These are phyloP conservation scores for Polyodon spathula DNA, from an alignment of 2,113 vertebrate species.

Conservation along the genomic window DNA sequence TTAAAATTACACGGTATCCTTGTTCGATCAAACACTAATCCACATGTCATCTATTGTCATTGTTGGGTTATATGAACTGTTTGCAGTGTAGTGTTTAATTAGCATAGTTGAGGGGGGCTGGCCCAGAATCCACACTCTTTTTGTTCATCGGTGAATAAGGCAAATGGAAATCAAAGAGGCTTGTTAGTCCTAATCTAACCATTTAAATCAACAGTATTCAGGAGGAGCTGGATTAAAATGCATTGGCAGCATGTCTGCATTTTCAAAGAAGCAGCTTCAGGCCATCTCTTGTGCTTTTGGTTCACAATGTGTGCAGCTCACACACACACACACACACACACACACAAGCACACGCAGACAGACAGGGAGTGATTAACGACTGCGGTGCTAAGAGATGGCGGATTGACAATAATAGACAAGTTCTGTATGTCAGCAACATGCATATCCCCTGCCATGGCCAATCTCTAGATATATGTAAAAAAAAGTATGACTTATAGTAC, in stretches of 20 bases:
- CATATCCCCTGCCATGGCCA: no score
- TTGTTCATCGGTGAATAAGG: constrained; percentile 1
- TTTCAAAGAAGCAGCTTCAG: background rate
- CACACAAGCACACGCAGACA: no score
- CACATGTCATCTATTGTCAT: constrained; percentile 45
- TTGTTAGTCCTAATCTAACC: background rate
- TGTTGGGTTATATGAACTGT: constrained; percentile 34
- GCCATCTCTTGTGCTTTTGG: background rate
- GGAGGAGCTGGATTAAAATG: background rate
- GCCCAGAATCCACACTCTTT: background rate
- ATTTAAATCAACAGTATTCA: constrained; percentile 10
- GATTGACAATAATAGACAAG: no score
- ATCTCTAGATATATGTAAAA: no score
- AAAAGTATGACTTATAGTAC: no score
- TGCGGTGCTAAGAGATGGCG: no score
- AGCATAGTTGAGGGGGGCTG: constrained; percentile 14
- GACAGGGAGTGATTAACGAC: no score
- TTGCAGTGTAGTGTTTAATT: constrained; percentile 19
- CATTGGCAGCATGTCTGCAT: background rate
- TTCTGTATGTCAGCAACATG: no score
- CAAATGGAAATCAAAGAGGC: constrained; percentile 9
- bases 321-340: no score
- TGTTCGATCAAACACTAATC: constrained; percentile 36
- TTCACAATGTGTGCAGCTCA: no score
- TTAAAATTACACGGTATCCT: constrained; percentile 37